Evolutionary conservation across 2,113 vertebrate species (phyloP).

Genomic region (Lichenostomus cassidix): DNA sequence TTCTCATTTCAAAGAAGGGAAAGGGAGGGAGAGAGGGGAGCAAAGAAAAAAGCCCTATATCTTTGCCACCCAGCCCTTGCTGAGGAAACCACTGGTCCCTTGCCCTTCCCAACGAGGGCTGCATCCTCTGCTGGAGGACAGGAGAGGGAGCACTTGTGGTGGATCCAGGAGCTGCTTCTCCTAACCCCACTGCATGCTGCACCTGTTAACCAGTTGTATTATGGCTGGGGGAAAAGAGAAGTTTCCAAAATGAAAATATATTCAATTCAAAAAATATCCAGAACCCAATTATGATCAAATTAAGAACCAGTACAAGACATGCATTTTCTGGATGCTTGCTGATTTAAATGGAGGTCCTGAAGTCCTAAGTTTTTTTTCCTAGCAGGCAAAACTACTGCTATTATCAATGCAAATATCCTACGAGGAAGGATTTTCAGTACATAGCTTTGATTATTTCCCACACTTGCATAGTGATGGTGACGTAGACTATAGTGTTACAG

Average conservation of each 20-base stretch:
- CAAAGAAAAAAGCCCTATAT: not conserved
- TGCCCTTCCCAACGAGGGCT: not conserved
- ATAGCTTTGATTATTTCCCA: not conserved
- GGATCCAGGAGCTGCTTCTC: not conserved
- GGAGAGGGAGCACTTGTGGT: not conserved
- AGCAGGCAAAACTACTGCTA: not conserved
- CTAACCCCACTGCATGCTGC: not conserved
- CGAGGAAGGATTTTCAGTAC: not conserved
- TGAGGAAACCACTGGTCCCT: not conserved
- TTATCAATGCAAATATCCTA: not conserved
- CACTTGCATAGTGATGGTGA: not conserved
- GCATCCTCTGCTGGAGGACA: not conserved
- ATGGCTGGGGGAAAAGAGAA: not conserved
- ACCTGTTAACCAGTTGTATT: too few species aligned
- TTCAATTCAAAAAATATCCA: not conserved
- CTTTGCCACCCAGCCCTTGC: not conserved
- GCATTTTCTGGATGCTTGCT: not conserved
- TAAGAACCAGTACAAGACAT: not conserved
- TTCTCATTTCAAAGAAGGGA: constrained; percentile 29
- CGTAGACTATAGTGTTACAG: not conserved
- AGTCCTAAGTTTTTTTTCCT: not conserved
- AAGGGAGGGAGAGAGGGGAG: not conserved
- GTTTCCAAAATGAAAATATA: not conserved
- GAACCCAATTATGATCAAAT: not conserved
- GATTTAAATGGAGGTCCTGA: not conserved